Conservation (phyloP, 2,888 invertebrate genomes). For the Andrena fulva region DNA sequence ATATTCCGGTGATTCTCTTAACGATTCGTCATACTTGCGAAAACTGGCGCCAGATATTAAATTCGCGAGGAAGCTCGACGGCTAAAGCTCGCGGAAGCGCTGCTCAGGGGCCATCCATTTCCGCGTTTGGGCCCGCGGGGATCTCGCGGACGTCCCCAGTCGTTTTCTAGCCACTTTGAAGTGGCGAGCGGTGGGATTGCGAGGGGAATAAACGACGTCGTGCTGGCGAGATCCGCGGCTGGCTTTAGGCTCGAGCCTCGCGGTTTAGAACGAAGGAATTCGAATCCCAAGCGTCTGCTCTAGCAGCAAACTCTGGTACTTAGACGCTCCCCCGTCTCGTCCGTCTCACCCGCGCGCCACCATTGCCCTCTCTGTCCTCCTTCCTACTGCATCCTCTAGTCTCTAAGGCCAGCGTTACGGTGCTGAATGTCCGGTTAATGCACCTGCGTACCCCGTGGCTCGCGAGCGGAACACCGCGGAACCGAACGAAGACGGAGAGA, state of each 20-base stretch:
- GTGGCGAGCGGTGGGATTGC: constrained; percentile 57
- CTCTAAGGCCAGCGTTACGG: constrained; percentile 77
- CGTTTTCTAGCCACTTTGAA: too few species aligned
- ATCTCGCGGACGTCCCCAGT: neutral
- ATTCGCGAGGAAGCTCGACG: too few species aligned
- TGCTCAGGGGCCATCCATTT: neutral
- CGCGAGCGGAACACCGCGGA: constrained; percentile 75
- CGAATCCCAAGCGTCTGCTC: constrained; percentile 74
- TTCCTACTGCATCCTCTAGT: constrained; percentile 53
- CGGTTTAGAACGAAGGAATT: constrained; percentile 72
- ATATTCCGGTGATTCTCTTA: too few species aligned
- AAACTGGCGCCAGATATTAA: too few species aligned
- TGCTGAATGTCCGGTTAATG: constrained; percentile 83
- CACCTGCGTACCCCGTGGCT: constrained; percentile 80
- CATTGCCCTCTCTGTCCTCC: constrained; percentile 11
- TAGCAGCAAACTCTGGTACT: constrained; percentile 65
- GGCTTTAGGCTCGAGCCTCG: constrained; percentile 56
- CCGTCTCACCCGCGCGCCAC: constrained; percentile 14
- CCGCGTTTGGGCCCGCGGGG: neutral
- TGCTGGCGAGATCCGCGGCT: constrained; percentile 20
- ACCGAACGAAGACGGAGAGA: constrained; percentile 40
- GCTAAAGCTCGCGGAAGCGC: too few species aligned
- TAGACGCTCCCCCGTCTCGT: constrained; percentile 48
- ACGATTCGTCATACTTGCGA: too few species aligned
- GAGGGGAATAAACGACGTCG: constrained; percentile 39